These are phyloP conservation scores for Acestrorhynchus altus DNA, from an alignment of 2,797 vertebrate genomes.

Conservation along the genomic window DNA sequence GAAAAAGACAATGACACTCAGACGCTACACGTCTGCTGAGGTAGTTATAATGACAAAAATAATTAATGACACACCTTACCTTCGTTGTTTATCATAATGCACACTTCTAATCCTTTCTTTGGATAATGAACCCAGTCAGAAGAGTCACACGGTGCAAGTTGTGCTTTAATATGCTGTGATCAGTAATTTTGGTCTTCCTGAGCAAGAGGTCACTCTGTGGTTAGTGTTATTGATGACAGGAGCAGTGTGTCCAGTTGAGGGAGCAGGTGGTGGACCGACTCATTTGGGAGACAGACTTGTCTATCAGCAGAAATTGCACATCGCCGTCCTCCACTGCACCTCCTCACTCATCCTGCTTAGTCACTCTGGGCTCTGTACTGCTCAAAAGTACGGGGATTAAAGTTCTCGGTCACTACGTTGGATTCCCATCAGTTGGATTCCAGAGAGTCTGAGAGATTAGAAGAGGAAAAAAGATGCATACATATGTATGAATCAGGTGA, in stretches of 20 bases:
- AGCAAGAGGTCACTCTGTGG: conserved; percentile 24
- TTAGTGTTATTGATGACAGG: conserved; percentile 64
- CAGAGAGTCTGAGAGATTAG: too few species aligned
- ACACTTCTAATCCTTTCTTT: not conserved
- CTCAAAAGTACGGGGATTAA: too few species aligned
- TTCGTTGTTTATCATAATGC: not conserved
- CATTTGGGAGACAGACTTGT: conserved; percentile 65
- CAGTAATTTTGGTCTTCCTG: not conserved
- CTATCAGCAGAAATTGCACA: conserved; percentile 61
- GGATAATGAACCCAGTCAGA: not conserved
- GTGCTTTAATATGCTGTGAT: not conserved
- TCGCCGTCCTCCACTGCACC: conserved; percentile 15
- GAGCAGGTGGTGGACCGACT: conserved; percentile 67
- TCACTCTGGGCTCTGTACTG: conserved; percentile 8
- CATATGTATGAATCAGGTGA: too few species aligned
- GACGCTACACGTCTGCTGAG: not conserved
- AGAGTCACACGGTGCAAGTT: not conserved
- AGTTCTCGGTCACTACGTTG: too few species aligned
- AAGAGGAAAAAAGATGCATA: too few species aligned
- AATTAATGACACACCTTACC: too few species aligned
- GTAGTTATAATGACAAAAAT: not conserved
- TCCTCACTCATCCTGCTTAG: conserved; percentile 14
- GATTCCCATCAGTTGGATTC: too few species aligned
- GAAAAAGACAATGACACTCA: not conserved
- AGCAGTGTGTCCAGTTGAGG: conserved; percentile 62